Conservation (phyloP, 2,797 vertebrate genomes). For the Centropyge bicolor region DNA sequence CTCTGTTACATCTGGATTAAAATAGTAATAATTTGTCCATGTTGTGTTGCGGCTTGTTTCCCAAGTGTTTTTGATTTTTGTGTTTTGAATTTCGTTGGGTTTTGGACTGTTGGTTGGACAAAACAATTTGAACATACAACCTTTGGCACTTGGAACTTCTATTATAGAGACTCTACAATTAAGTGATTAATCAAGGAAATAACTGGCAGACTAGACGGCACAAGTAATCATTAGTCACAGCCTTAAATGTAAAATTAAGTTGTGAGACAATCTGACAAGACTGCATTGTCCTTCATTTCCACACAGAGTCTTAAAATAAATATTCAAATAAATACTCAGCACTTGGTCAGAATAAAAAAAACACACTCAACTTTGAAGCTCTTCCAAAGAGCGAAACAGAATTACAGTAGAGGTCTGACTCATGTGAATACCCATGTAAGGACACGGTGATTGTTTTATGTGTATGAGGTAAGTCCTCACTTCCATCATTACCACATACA, state of each 20-base stretch:
- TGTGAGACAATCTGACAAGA: neutral
- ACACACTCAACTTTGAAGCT: constrained; percentile 37
- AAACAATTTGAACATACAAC: neutral
- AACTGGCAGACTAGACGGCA: neutral
- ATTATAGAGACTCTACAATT: neutral
- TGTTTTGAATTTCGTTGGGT: neutral
- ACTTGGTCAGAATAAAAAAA: constrained; percentile 16
- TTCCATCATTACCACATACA: constrained; percentile 72
- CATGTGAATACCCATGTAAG: constrained; percentile 77
- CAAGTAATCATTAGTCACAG: constrained; percentile 3
- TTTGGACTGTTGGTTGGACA: neutral
- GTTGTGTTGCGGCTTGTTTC: neutral
- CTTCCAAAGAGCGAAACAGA: constrained; percentile 52
- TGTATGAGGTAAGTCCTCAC: constrained; percentile 75
- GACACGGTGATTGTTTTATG: constrained; percentile 71
- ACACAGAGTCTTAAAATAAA: constrained; percentile 29
- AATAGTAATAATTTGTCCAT: neutral
- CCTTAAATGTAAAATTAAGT: neutral
- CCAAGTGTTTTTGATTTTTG: neutral
- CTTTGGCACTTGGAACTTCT: neutral
- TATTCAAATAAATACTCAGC: constrained; percentile 8
- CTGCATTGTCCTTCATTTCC: constrained; percentile 3
- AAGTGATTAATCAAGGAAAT: constrained; percentile 7
- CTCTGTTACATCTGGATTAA: neutral
- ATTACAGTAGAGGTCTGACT: constrained; percentile 51